A percentile compares a stretch with the other conserved stretches of the same genome.
Evolutionary conservation across 2,888 invertebrate species (phyloP).

Genomic region (Drosophila merina): DNA sequence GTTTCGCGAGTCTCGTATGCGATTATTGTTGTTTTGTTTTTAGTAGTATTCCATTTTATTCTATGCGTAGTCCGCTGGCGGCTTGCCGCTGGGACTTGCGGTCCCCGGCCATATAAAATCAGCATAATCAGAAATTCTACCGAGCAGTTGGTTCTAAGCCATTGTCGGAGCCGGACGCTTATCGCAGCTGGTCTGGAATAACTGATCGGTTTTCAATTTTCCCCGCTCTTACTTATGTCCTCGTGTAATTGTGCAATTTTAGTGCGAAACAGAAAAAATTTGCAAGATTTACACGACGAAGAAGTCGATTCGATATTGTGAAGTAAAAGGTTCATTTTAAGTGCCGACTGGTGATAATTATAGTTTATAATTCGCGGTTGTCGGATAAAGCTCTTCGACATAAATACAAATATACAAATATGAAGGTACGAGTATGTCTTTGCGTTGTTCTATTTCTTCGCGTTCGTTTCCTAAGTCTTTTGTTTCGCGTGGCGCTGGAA

Average conservation of each 20-base stretch:
- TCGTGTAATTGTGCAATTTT: constrained; percentile 71
- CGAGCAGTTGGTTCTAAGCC: constrained; percentile 78
- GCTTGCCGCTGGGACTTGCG: constrained; percentile 32
- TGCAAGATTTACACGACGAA: constrained; percentile 69
- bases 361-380: constrained; percentile 10
- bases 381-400: not conserved
- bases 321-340: constrained; percentile 14
- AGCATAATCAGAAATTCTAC: constrained; percentile 79
- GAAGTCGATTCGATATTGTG: not conserved
- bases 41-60: constrained; percentile 62
- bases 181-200: constrained; percentile 31
- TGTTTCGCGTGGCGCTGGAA: constrained; percentile 62
- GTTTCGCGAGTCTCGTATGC: constrained; percentile 65
- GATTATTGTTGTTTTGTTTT: constrained; percentile 49
- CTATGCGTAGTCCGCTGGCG: constrained; percentile 63
- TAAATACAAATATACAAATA: constrained; percentile 8
- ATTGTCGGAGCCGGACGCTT: constrained; percentile 57
- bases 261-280: constrained; percentile 11
- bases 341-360: not conserved
- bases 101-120: constrained; percentile 78
- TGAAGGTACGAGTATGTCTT: constrained; percentile 39
- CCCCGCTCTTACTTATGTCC: not conserved
- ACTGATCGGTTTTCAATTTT: constrained; percentile 7
- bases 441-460: constrained; percentile 35
- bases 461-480: constrained; percentile 75